Evolutionary conservation across 2,113 vertebrate genomes (phyloP).

Genomic region (Saccopteryx bilineata): DNA sequence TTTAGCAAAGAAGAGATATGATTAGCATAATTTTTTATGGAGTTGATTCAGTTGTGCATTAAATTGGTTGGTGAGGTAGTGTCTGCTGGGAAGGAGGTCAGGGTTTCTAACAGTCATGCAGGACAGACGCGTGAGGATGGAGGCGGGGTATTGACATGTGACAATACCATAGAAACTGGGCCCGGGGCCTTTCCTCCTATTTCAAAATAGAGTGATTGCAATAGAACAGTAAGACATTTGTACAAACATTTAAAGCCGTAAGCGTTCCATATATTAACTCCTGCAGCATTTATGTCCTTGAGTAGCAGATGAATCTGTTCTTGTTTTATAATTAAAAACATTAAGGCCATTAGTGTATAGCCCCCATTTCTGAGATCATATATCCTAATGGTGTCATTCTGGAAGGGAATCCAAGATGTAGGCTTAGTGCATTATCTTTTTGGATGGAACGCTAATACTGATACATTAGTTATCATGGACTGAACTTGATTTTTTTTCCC

Average conservation of each 20-base stretch:
- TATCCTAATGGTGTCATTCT: neutral
- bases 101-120: neutral
- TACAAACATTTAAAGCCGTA: neutral
- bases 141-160: neutral
- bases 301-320: neutral
- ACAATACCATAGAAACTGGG: neutral
- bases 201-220: neutral
- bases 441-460: neutral
- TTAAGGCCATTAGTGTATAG: neutral
- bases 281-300: neutral
- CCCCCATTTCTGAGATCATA: neutral
- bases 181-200: neutral
- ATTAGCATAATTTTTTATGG: neutral
- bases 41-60: neutral
- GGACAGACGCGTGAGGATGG: fast-evolving
- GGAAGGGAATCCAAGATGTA: neutral
- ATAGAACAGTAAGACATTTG: neutral
- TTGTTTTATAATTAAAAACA: neutral
- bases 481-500: neutral
- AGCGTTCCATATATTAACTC: neutral
- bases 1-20: neutral
- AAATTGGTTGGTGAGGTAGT: neutral
- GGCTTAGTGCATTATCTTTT: neutral
- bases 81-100: neutral
- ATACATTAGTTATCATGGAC: neutral